Evolutionary conservation across 2,797 vertebrate species (phyloP).

Genomic region (Karalla daura): DNA sequence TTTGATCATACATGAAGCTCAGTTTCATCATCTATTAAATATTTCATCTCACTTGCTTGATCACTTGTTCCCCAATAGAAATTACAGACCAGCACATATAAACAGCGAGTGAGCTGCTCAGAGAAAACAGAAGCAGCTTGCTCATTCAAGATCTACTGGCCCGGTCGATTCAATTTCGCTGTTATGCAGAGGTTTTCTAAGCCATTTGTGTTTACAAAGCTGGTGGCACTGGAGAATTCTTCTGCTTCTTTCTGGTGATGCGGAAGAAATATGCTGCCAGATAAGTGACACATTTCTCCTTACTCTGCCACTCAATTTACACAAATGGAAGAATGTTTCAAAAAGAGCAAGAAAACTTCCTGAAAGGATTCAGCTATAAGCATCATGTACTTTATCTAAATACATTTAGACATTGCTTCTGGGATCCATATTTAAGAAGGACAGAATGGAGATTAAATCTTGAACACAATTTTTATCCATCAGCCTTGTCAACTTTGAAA

Average conservation of each 20-base stretch:
- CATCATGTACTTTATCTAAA: not conserved
- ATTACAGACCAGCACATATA: conserved; percentile 7
- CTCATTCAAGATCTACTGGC: not conserved
- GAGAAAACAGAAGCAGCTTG: conserved; percentile 14
- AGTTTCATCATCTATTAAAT: conserved; percentile 61
- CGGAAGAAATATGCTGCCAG: not conserved
- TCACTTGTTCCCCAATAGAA: conserved; percentile 26
- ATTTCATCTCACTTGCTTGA: conserved; percentile 53
- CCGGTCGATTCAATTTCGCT: not conserved
- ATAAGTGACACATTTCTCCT: conserved; percentile 2
- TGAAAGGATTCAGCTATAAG: conserved; percentile 5
- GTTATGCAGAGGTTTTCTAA: not conserved
- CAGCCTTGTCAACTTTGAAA: not conserved
- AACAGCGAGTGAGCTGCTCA: conserved; percentile 10
- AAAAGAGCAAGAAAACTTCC: not conserved
- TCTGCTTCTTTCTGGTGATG: too few relatives aligned
- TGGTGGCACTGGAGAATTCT: not conserved
- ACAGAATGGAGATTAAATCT: not conserved
- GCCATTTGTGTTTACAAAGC: not conserved
- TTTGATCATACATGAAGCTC: conserved; percentile 54
- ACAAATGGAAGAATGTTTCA: conserved; percentile 11
- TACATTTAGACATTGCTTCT: not conserved
- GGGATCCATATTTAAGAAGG: not conserved
- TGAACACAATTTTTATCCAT: not conserved
- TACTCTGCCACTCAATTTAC: not conserved